Evolutionary conservation across 1,140 invertebrate genomes (phyloP), one percentile per base, ranked within the genome.

Genomic region (Cydia amplana): DNA sequence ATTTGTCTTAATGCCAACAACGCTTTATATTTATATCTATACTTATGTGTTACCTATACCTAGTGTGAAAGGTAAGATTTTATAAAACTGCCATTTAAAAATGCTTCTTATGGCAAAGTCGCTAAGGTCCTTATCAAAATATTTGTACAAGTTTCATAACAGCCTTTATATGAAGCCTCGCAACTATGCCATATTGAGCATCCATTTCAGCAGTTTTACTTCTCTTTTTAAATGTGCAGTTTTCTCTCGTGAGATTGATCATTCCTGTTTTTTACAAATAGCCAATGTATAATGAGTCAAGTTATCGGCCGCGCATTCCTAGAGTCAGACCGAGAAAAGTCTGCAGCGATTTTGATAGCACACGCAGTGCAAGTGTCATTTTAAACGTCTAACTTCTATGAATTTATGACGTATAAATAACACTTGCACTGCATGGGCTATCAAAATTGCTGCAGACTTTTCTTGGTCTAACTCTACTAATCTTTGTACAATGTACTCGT

Each of bases 131-230:
- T 20, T 40, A 40, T 70, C 64, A 67, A 67, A 70, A 40, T 36
- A 70, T 70, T 70, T 70, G 65, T 70, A 70, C 65, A 70, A 70
- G 64, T 70, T 70, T 70, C 23, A 70, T 70, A 36, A 70, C 65
- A 70, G 65, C 65, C 65, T 70, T 70, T 67, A 43, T 36, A 70
- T 36, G 32, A 32, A 36, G 12, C 32, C n/a, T 40, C 6, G 32
- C 3, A 70, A 70, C 36, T 70, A n/a, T 70, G 65, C 16, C 25
- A 40, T 12, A 60, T 55, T 55, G 55, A 23, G n/a, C 55, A 60
- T 60, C 4, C 6, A 18, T n/a, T n/a, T 51, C 6, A 51, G 49
- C 49, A 51, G n/a, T 51, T 14, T n/a, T 51, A n/a, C 18, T 0
- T 2, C 20, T 60, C 55, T 0, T 7, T 2, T 23, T 23, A 60